Conservation (phyloP, 23 tunicate genomes). For the Clavelina lepadiformis region DNA sequence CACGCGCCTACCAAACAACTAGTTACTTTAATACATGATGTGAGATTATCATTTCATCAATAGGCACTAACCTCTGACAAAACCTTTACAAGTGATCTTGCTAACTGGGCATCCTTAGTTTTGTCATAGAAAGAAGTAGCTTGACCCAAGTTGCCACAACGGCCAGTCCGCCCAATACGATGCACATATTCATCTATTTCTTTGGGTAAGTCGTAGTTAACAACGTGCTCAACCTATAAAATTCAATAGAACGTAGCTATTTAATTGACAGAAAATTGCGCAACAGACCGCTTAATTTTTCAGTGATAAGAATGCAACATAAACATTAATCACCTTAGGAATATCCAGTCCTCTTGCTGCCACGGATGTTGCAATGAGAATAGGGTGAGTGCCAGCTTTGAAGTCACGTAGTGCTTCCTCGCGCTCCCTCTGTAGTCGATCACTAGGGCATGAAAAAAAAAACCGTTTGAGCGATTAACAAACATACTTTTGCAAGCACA, state of each 20-base stretch:
- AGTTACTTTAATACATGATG: neutral
- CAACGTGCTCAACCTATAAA: conserved; percentile 86
- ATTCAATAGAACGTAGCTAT: neutral
- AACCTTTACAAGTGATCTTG: conserved; percentile 65
- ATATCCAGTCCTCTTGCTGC: conserved; percentile 98
- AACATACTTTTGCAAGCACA: too few species aligned
- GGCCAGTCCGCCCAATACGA: conserved; percentile 96
- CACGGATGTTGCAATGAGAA: conserved; percentile 97
- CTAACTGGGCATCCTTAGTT: conserved; percentile 53
- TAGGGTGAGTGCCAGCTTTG: conserved; percentile 70
- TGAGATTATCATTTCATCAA: neutral
- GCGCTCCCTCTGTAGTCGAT: conserved; percentile 87
- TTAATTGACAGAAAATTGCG: too few species aligned
- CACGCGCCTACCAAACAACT: too few species aligned
- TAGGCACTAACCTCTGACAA: conserved; percentile 45
- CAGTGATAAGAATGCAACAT: too few species aligned
- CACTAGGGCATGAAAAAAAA: conserved; percentile 16
- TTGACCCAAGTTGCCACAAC: conserved; percentile 91
- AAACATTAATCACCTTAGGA: conserved; percentile 74
- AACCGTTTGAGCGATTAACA: neutral
- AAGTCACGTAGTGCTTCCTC: conserved; percentile 93
- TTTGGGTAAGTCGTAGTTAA: conserved; percentile 91
- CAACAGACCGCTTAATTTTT: too few species aligned
- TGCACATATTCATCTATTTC: conserved; percentile 99
- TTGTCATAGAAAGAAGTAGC: conserved; percentile 90